Percentiles rank a stretch among this genome's conserved stretches.
Conservation (phyloP, 2,888 invertebrate species). For the Leucania comma region DNA sequence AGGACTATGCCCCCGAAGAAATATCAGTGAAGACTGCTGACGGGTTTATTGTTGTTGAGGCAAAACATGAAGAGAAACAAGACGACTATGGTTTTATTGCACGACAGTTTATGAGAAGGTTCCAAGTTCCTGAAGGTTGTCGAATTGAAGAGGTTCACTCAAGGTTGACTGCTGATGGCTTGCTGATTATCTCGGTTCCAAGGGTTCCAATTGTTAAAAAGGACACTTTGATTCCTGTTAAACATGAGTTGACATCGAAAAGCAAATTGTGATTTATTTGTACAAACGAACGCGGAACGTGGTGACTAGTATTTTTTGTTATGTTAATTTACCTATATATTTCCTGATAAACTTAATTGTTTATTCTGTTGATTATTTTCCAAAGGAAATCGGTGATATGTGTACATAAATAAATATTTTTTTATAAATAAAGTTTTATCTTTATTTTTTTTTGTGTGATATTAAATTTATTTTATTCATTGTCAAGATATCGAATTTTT, state of each 20-base stretch:
- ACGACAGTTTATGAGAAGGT: constrained; percentile 78
- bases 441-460: constrained; percentile 40
- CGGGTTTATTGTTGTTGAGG: constrained; percentile 78
- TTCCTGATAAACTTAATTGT: constrained; percentile 19
- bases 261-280: constrained; percentile 72
- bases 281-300: not conserved
- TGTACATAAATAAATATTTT: constrained; percentile 23
- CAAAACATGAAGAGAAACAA: constrained; percentile 80
- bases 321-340: constrained; percentile 2
- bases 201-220: constrained; percentile 68
- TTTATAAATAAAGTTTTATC: constrained; percentile 3
- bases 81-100: constrained; percentile 80
- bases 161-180: constrained; percentile 75
- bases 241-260: constrained; percentile 69
- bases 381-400: constrained; percentile 22
- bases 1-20: constrained; percentile 79
- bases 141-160: constrained; percentile 74
- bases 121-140: constrained; percentile 77
- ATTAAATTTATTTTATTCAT: constrained; percentile 43
- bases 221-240: constrained; percentile 80
- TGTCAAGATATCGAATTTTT: constrained; percentile 12
- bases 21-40: constrained; percentile 75
- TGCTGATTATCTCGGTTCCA: constrained; percentile 75
- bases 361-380: constrained; percentile 18
- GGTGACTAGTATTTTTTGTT: constrained; percentile 7